Evolutionary conservation across 2,888 invertebrate genomes (phyloP).

Genomic region (Holacanthella duospinosa): DNA sequence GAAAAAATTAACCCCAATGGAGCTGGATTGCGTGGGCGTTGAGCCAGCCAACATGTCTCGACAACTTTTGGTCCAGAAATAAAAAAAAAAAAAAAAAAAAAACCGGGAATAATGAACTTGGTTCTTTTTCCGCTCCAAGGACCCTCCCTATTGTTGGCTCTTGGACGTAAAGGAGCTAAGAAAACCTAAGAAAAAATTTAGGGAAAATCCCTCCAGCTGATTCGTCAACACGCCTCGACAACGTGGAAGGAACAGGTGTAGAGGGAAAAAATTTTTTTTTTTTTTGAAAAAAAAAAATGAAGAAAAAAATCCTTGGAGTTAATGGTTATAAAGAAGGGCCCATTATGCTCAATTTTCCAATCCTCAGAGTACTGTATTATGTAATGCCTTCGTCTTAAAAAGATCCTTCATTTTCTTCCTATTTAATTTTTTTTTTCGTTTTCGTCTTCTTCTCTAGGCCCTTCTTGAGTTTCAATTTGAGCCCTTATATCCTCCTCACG

Average conservation of each 20-base stretch:
- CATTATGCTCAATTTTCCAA: conserved; percentile 5
- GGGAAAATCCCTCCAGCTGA: conserved; percentile 4
- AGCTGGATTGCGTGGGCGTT: conserved; percentile 2
- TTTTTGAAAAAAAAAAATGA: background rate
- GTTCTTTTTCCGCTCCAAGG: background rate
- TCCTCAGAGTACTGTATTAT: background rate
- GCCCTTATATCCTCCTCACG: background rate
- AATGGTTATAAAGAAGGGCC: conserved; percentile 1
- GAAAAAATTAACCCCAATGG: background rate
- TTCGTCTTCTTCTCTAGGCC: background rate
- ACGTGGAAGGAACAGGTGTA: conserved; percentile 4
- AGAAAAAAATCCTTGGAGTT: background rate
- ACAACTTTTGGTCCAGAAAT: background rate
- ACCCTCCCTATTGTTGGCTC: background rate
- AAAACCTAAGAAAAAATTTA: background rate
- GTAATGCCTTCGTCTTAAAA: background rate
- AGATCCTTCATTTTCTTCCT: conserved; percentile 1
- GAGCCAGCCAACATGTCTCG: conserved; percentile 2
- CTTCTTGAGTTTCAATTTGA: conserved; percentile 5
- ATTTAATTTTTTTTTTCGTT: background rate
- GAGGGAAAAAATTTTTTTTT: background rate
- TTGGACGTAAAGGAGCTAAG: background rate
- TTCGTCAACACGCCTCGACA: conserved; percentile 5
- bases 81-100: background rate
- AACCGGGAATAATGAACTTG: background rate